phyloP scores from a whole-genome alignment of 2,888 invertebrate species.

The Onchidella celtica region DNA sequence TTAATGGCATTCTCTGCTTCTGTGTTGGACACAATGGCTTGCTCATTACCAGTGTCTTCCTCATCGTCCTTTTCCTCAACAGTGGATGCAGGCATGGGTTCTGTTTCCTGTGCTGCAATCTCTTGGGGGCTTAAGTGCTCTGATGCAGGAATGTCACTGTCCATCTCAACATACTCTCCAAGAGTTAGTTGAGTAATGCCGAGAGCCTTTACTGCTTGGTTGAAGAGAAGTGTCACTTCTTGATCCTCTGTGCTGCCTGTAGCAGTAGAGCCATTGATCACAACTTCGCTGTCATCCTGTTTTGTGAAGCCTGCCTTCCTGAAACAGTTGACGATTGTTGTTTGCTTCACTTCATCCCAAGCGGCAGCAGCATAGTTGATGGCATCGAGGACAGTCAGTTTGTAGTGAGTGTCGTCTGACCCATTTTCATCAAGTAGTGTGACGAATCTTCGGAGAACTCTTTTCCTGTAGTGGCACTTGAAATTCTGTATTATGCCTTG shows the following conservation, averaged over 20 bases:
- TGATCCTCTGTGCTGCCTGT: slow-evolving; percentile 21
- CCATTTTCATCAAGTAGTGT: background rate
- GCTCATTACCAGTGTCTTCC: slow-evolving; percentile 23
- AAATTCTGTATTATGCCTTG: no score
- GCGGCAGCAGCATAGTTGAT: no score
- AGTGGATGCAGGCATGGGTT: slow-evolving; percentile 3
- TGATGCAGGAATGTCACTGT: slow-evolving; percentile 26
- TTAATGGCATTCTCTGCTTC: slow-evolving; percentile 34
- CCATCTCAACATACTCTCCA: slow-evolving; percentile 22
- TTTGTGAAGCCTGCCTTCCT: background rate
- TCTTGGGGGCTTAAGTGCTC: slow-evolving; percentile 22
- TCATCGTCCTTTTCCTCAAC: slow-evolving; percentile 30
- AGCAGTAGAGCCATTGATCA: background rate
- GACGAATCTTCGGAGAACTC: background rate
- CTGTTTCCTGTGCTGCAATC: slow-evolving; percentile 26
- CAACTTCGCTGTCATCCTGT: slow-evolving; percentile 9
- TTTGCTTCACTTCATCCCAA: no score
- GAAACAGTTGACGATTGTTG: no score
- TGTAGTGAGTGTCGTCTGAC: background rate
- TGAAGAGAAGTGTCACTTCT: slow-evolving; percentile 12
- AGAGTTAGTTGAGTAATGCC: slow-evolving; percentile 12
- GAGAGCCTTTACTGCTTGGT: slow-evolving; percentile 13
- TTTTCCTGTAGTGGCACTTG: no score
- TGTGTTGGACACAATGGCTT: slow-evolving; percentile 13
- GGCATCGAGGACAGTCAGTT: no score